Conservation (phyloP, 2,797 vertebrate genomes). For the Anabacerthia variegaticeps region DNA sequence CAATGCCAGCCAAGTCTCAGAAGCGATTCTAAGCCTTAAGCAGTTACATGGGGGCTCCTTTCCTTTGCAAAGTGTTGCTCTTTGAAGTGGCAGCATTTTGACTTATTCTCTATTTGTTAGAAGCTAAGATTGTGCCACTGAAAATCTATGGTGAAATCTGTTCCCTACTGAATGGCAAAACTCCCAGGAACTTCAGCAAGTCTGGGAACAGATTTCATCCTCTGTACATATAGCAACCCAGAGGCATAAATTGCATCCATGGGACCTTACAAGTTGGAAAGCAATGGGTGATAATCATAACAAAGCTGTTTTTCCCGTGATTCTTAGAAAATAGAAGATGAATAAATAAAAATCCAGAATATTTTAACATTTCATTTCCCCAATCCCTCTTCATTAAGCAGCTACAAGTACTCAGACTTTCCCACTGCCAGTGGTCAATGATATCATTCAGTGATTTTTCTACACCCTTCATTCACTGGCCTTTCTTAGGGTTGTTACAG, state of each 20-base stretch:
- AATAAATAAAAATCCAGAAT: conserved; percentile 52
- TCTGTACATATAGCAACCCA: conserved; percentile 5
- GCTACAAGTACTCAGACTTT: conserved; percentile 24
- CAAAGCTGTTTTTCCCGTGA: conserved; percentile 36
- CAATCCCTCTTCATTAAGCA: neutral
- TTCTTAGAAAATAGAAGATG: conserved; percentile 58
- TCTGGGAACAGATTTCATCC: neutral
- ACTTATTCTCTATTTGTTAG: neutral
- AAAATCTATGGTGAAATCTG: neutral
- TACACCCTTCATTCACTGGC: neutral
- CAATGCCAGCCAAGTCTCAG: neutral
- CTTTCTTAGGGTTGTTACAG: conserved; percentile 28
- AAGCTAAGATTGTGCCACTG: neutral
- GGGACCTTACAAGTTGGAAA: conserved; percentile 35
- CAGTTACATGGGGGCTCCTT: neutral
- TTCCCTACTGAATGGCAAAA: neutral
- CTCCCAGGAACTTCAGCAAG: neutral
- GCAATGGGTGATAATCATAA: conserved; percentile 40
- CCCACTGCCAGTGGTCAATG: conserved; percentile 53
- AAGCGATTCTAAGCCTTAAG: neutral
- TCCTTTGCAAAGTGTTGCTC: neutral
- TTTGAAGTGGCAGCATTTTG: neutral
- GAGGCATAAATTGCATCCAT: neutral
- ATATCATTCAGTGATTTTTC: conserved; percentile 53
- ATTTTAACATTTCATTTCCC: conserved; percentile 53